Evolutionary conservation across 2,888 invertebrate species (phyloP).

Genomic region (Agriotes lineatus): DNA sequence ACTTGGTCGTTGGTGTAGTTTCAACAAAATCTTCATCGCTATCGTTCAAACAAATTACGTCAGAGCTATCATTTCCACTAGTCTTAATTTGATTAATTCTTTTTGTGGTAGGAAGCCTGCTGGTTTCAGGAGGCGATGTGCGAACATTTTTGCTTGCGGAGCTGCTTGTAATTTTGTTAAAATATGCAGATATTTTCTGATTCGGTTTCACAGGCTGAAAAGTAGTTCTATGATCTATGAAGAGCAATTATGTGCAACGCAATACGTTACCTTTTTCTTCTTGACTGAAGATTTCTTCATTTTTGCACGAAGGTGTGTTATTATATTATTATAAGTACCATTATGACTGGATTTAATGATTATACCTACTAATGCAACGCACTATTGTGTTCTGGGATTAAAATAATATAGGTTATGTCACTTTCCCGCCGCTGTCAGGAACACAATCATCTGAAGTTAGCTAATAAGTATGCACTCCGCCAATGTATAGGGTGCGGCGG

Average conservation of each 20-base stretch:
- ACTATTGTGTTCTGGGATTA: no score
- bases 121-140: background rate
- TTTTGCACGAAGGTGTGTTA: no score
- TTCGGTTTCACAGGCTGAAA: conserved; percentile 38
- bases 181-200: conserved; percentile 46
- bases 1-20: conserved; percentile 24
- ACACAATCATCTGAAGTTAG: no score
- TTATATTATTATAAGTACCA: no score
- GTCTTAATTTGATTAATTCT: background rate
- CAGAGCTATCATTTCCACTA: background rate
- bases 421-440: no score
- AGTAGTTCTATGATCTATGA: background rate
- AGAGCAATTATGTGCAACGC: background rate
- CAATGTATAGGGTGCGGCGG: no score
- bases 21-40: conserved; percentile 37
- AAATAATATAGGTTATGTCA: no score
- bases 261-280: background rate
- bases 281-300: conserved; percentile 14
- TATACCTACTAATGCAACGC: no score
- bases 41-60: background rate
- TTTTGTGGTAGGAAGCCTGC: background rate
- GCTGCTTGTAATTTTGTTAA: conserved; percentile 22
- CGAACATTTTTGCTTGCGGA: background rate
- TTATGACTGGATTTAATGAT: no score
- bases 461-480: no score